Conservation (phyloP, 2,113 vertebrate species). For the Alligator mississippiensis region DNA sequence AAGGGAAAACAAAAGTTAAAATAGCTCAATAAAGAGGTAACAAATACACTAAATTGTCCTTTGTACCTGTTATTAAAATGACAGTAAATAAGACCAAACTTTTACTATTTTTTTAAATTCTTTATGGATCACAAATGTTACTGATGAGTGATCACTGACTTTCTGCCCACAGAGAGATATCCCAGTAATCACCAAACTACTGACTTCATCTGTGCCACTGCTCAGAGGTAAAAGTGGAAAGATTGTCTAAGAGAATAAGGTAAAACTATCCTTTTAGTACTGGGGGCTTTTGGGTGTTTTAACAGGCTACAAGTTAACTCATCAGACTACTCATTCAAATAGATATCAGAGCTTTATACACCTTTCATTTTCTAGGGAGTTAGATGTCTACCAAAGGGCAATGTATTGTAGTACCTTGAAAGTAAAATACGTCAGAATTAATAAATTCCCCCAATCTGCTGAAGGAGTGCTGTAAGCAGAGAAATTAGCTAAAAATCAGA, state of each 20-base stretch:
- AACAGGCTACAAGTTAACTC: neutral
- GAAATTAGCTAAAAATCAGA: neutral
- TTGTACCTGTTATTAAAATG: neutral
- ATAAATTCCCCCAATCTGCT: neutral
- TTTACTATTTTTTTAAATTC: neutral
- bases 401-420: neutral
- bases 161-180: neutral
- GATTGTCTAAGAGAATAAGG: neutral
- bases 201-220: neutral
- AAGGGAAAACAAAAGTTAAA: neutral
- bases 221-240: neutral
- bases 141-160: neutral
- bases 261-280: neutral
- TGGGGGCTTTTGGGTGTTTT: neutral
- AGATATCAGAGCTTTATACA: neutral
- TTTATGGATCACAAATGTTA: neutral
- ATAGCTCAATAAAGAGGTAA: neutral
- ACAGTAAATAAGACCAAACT: neutral
- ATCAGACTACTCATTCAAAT: neutral
- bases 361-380: neutral
- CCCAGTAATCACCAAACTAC: neutral
- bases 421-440: neutral
- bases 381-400: neutral
- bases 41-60: neutral
- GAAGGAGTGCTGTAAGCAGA: neutral